Base-by-base conservation (phyloP, 2,113 vertebrate genomes). In the Oreochromis aureus region DNA sequence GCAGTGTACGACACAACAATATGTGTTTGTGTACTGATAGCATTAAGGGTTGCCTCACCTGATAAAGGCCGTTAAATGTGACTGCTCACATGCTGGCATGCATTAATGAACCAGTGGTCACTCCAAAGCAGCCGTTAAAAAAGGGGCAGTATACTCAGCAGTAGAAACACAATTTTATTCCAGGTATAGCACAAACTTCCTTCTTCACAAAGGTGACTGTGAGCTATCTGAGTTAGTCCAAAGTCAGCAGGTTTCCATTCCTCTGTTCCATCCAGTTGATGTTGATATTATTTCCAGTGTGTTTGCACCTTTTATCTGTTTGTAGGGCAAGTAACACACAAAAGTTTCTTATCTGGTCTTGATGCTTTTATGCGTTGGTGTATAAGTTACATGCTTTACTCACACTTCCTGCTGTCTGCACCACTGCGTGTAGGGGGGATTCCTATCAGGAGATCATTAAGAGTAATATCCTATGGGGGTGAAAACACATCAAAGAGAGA, bases 391-490 rank as follows among this genome's bases (percentile, higher is more conserved):
- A 63, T 56, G 36, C 87, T 71, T 79, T 46, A 63, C 10, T 39
- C 39, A 63, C 78, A 80, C 41, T 86, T 27, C 44, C 54, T 36
- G 85, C 41, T 80, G 84, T 87, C 71, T 93, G 69, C 56, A 44
- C 32, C 1, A 4, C 36, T 79, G 82, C 18, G 30, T 41, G 71
- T 24, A 56, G 48, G 53, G 84, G 73, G 32, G 48, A 87, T 13
- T 51, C 22, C 69, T 80, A 80, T 88, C 85, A 87, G 89, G 78
- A 89, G 84, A 76, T 87, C 87, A 88, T 93, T 94, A 85, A 92
- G 32, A 11, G 58, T 87, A 91, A 94, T 93, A 92, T 94, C 91
- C 91, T 94, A 86, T 71, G 4, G 18, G n/a, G 30, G 76, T 66
- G 81, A 76, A 61, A 10, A 39, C 58, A 89, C 85, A 90, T 94